Base-by-base conservation (phyloP, 2,797 vertebrate genomes). In the Gastrophryne carolinensis region DNA sequence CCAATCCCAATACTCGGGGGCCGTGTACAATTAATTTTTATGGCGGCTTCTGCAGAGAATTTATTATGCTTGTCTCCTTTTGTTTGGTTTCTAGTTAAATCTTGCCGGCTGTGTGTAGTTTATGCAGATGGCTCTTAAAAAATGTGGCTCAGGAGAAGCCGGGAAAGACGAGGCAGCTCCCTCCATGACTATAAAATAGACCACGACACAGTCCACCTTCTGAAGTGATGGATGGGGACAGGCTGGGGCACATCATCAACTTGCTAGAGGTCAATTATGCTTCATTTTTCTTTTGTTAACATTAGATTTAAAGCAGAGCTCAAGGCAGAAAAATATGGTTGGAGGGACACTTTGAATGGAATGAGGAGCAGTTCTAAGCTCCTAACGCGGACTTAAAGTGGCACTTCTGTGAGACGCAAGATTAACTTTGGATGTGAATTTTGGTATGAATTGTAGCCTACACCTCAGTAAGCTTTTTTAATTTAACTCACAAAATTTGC, bases 41-140 rank as follows among this genome's bases (percentile, higher is more conserved):
- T 24, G 11, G 44, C 32, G 6, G 27, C 52, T 52, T 26, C 61
- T 23, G 5, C n/a, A 10, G 62, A 24, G 53, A 50, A 71, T 79
- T 64, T 66, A 66, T 78, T 58, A 72, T 50, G 39, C 61, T 60
- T 72, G 75, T 78, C 75, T 58, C 47, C 35, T 13, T 58, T 60
- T 66, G 37, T 78, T 72, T 66, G 19, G 24, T 39, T 60, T 60
- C 26, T 44, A n/a, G 32, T n/a, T 77, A 47, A 50, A 60, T 72
- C 30, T 17, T 26, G 26, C n/a, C n/a, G 7, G 17, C 34, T 44
- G n/a, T 15, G n/a, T 10, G 19, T 60, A 52, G 30, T 75, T 75
- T 58, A 77, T 77, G 37, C 29, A 30, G 56, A 56, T 57, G 6
- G 15, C 12, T 58, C 44, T 52, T 29, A 60, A 57, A n/a, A 65